Evolutionary conservation across 2,888 invertebrate species (phyloP), one percentile per base, ranked within the genome.

Genomic region (Agriopis leucophaearia): DNA sequence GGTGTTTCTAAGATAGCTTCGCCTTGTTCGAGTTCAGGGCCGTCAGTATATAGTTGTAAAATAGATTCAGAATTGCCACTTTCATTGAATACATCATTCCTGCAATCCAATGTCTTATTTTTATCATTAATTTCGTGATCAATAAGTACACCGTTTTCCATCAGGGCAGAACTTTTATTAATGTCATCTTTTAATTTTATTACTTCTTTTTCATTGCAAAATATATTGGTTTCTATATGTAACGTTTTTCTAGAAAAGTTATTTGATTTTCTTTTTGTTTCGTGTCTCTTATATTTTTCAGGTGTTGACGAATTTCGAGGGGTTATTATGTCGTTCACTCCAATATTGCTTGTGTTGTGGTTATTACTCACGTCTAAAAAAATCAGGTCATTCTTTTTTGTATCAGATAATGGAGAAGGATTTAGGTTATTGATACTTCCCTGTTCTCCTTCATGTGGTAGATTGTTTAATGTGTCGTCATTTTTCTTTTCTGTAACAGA

Each of bases 401-500:
- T 36, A 42, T 58, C 44, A n/a, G 8, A 18, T 44, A 44, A 16
- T 60, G 51, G 15, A 27, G 50, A 55, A 56, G 38, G 8, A 44
- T 59, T 52, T 47, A 8, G 42, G n/a, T 42, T 50, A 44, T 42
- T 18, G 18, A 45, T 54, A 51, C 40, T 63, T 48, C 48, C 65
- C 42, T 64, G 61, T 10, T 44, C 44, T 55, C 36, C 59, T 38
- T 36, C 59, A 4, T 55, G 48, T 59, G 36, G 63, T 68, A 38
- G 55, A 38, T 55, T 45, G 59, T 60, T 69, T 64, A 64, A 13
- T 35, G 51, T 60, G 51, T 68, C 70, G 59, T 70, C 70, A 8
- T 64, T 45, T 58, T 75, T 69, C 60, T 52, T 65, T 64, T 75
- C 76, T 69, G 68, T 69, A 69, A 69, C 68, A 67, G 63, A 62